phyloP scores from a whole-genome alignment of 1,140 invertebrate genomes.

The Linepithema humile region DNA sequence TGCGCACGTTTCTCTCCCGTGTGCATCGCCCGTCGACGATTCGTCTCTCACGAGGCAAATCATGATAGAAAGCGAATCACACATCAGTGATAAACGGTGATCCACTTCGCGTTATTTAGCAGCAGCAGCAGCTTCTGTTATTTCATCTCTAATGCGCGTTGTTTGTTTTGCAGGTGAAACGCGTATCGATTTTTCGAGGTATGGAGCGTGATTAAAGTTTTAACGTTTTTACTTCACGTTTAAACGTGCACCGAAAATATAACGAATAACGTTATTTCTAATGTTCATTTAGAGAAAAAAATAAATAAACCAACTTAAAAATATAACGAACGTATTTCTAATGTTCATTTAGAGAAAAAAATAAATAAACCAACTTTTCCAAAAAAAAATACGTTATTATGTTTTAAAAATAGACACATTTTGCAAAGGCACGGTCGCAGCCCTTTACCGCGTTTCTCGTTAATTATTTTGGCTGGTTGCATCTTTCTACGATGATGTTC shows the following conservation, averaged over 20 bases:
- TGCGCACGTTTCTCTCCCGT: conserved; percentile 4
- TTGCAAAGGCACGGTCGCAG: background rate
- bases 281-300: no score
- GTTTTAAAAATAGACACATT: background rate
- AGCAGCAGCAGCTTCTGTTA: background rate
- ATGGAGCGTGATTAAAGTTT: background rate
- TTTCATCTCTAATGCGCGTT: background rate
- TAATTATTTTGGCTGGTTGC: conserved; percentile 9
- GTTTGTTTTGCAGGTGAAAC: background rate
- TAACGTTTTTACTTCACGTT: background rate
- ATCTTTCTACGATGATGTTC: background rate
- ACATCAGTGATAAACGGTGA: background rate
- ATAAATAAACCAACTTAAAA: background rate
- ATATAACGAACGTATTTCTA: no score
- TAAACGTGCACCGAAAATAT: no score
- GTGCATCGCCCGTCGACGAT: background rate
- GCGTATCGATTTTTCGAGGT: background rate
- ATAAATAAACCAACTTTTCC: background rate
- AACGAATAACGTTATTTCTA: no score
- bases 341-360: no score
- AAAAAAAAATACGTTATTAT: background rate
- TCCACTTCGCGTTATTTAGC: background rate
- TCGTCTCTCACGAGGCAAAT: background rate
- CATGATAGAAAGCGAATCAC: background rate
- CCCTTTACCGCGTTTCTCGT: background rate